Percentiles rank a stretch among this genome's conserved stretches.
These are phyloP conservation scores for Melangyna quadrimaculata DNA, from an alignment of 2,888 invertebrate genomes.

Conservation along the genomic window DNA sequence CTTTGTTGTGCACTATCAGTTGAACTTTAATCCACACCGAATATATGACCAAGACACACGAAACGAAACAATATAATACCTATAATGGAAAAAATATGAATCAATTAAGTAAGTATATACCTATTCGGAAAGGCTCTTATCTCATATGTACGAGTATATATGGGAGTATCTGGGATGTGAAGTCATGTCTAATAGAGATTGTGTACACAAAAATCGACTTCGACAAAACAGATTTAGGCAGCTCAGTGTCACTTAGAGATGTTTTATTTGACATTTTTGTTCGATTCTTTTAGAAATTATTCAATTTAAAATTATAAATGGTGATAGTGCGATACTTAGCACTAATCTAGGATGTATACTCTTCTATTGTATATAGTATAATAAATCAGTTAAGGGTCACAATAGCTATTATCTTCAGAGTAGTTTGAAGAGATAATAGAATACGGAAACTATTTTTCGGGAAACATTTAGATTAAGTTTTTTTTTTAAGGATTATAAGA, in stretches of 20 bases:
- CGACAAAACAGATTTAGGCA: background rate
- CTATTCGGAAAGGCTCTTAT: background rate
- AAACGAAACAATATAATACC: background rate
- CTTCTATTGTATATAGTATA: background rate
- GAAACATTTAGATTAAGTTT: background rate
- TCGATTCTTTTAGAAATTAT: background rate
- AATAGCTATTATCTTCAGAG: background rate
- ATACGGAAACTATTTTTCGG: background rate
- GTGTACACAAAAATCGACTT: background rate
- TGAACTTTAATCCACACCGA: conserved; percentile 11
- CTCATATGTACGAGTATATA: too few relatives aligned
- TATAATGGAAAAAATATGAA: background rate
- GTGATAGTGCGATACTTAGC: background rate
- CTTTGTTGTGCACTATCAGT: conserved; percentile 5
- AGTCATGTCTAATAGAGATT: background rate
- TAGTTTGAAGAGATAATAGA: background rate
- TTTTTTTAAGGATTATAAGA: background rate
- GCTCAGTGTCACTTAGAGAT: background rate
- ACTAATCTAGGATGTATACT: background rate
- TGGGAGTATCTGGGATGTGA: background rate
- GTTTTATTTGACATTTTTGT: background rate
- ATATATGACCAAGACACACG: background rate
- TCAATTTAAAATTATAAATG: background rate
- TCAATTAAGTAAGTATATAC: background rate
- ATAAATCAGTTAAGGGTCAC: background rate